phyloP scores from a whole-genome alignment of 2,888 invertebrate genomes.

The Cosmia pyralina region DNA sequence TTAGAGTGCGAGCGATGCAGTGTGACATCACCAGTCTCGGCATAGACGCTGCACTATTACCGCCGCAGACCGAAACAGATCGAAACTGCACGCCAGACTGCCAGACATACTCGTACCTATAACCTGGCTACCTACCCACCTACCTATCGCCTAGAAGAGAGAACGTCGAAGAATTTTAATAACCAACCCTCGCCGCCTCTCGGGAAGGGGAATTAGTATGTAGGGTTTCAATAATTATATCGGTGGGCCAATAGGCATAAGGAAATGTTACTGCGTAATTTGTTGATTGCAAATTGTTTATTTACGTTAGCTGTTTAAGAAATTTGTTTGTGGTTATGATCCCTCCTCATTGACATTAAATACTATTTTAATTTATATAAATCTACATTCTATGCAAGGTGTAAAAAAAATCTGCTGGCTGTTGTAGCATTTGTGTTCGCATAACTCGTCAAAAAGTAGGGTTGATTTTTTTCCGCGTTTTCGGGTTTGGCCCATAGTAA shows the following conservation, averaged over 20 bases:
- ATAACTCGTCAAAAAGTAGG: too few species aligned
- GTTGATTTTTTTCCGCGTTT: too few species aligned
- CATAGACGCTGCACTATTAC: constrained; percentile 66
- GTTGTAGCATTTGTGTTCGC: too few species aligned
- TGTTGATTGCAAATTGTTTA: constrained; percentile 26
- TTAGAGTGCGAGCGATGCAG: constrained; percentile 34
- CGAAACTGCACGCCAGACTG: constrained; percentile 79
- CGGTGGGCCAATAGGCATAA: constrained; percentile 39
- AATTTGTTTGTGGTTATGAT: neutral
- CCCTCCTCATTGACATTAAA: neutral
- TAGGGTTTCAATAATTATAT: constrained; percentile 63
- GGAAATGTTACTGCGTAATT: constrained; percentile 50
- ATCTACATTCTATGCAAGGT: too few species aligned
- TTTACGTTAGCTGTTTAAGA: neutral
- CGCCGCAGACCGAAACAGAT: constrained; percentile 75
- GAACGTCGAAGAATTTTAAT: constrained; percentile 63
- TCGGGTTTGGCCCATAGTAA: too few species aligned
- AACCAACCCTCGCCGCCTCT: constrained; percentile 56
- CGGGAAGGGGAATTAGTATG: constrained; percentile 54
- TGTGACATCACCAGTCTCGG: constrained; percentile 62
- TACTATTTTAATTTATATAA: too few species aligned
- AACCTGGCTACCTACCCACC: constrained; percentile 40
- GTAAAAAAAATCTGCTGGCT: too few species aligned
- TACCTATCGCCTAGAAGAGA: constrained; percentile 36
- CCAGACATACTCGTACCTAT: constrained; percentile 58